A percentile compares a stretch with the other conserved stretches of the same genome.
phyloP scores from a whole-genome alignment of 2,113 vertebrate species.

The Capreolus pygargus region DNA sequence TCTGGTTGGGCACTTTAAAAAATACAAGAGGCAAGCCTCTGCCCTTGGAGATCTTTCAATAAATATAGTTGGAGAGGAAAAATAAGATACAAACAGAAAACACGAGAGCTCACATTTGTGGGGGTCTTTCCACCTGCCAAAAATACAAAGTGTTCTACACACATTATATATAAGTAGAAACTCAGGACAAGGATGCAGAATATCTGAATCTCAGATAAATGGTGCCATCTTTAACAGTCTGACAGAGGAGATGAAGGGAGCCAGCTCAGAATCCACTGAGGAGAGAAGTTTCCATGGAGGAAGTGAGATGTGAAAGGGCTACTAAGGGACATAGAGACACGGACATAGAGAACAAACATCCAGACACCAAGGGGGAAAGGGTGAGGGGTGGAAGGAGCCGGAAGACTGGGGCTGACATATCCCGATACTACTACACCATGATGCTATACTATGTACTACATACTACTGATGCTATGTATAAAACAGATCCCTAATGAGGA shows the following conservation, averaged over 20 bases:
- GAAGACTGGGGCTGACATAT: not conserved
- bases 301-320: not conserved
- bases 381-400: not conserved
- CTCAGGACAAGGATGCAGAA: not conserved
- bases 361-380: not conserved
- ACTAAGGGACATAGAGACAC: not conserved
- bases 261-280: not conserved
- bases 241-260: not conserved
- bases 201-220: not conserved
- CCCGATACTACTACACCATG: not conserved
- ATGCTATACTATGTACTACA: not conserved
- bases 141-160: not conserved
- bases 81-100: conserved; percentile 13
- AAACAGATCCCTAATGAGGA: not conserved
- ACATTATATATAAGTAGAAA: not conserved
- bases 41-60: not conserved
- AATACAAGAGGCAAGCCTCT: not conserved
- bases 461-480: not conserved
- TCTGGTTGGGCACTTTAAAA: not conserved
- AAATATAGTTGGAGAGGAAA: not conserved
- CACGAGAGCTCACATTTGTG: not conserved
- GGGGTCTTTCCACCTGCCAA: not conserved
- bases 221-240: not conserved
- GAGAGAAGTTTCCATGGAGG: not conserved
- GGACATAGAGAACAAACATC: not conserved